Evolutionary conservation across 2,797 vertebrate genomes (phyloP).

Genomic region (Linurgus olivaceus): DNA sequence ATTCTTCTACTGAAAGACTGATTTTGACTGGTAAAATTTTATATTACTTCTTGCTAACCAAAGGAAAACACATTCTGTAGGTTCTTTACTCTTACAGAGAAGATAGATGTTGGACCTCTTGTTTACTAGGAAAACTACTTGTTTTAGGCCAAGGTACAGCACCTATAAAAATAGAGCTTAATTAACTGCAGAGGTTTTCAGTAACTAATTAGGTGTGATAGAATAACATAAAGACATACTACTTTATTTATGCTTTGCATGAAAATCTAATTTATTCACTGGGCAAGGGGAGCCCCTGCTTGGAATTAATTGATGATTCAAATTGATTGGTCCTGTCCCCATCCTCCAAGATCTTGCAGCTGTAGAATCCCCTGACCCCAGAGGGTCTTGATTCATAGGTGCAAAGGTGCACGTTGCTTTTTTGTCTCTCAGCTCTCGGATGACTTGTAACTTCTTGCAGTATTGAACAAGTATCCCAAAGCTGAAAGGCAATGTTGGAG

Average conservation of each 20-base stretch:
- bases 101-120: neutral
- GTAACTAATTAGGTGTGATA: neutral
- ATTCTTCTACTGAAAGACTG: neutral
- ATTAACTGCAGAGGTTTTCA: neutral
- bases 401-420: neutral
- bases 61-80: neutral
- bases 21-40: neutral
- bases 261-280: neutral
- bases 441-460: neutral
- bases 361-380: neutral
- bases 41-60: neutral
- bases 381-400: neutral
- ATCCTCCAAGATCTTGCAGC: neutral
- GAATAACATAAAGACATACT: neutral
- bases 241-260: neutral
- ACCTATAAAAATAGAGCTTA: neutral
- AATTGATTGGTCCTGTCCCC: neutral
- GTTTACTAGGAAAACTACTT: neutral
- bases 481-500: neutral
- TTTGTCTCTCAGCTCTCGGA: neutral
- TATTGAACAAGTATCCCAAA: neutral
- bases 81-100: neutral
- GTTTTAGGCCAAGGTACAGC: neutral
- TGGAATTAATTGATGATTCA: neutral
- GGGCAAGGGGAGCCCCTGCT: neutral